Conservation (phyloP, 2,888 invertebrate species). For the Eurytoma californica region DNA sequence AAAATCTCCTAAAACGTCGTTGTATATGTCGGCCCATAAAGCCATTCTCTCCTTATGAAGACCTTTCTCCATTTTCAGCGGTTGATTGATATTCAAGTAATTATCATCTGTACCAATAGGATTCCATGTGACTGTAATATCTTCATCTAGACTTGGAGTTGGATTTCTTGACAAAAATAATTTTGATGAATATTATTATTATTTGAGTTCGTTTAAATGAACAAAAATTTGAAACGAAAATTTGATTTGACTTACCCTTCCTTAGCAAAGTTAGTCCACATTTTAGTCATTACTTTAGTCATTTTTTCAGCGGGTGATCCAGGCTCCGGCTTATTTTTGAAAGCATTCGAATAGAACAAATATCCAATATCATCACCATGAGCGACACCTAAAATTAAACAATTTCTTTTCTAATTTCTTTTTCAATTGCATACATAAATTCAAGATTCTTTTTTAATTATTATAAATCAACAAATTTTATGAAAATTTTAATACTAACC, state of each 20-base stretch:
- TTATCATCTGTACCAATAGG: slow-evolving; percentile 68
- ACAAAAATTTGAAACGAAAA: neutral
- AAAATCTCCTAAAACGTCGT: slow-evolving; percentile 61
- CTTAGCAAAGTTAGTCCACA: slow-evolving; percentile 76
- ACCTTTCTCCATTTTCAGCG: slow-evolving; percentile 66
- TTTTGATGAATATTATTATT: neutral
- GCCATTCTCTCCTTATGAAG: slow-evolving; percentile 71
- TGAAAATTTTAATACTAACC: slow-evolving; percentile 57
- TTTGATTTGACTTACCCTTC: slow-evolving; percentile 69
- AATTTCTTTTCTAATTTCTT: slow-evolving; percentile 3
- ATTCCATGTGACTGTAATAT: slow-evolving; percentile 72
- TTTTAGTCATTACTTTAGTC: slow-evolving; percentile 72
- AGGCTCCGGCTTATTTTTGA: slow-evolving; percentile 70
- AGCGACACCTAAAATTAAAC: slow-evolving; percentile 69
- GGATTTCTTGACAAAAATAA: slow-evolving; percentile 70
- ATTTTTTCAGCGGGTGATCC: slow-evolving; percentile 70
- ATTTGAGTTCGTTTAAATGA: slow-evolving; percentile 7
- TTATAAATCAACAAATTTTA: neutral
- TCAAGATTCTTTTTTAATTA: neutral
- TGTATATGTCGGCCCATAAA: slow-evolving; percentile 76
- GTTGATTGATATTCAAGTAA: slow-evolving; percentile 72
- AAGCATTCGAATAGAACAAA: slow-evolving; percentile 73
- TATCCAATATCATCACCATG: slow-evolving; percentile 77
- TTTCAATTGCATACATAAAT: neutral
- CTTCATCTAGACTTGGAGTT: slow-evolving; percentile 68